These are phyloP conservation scores for Pediacus dermestoides DNA, from an alignment of 2,888 invertebrate species.

Conservation along the genomic window DNA sequence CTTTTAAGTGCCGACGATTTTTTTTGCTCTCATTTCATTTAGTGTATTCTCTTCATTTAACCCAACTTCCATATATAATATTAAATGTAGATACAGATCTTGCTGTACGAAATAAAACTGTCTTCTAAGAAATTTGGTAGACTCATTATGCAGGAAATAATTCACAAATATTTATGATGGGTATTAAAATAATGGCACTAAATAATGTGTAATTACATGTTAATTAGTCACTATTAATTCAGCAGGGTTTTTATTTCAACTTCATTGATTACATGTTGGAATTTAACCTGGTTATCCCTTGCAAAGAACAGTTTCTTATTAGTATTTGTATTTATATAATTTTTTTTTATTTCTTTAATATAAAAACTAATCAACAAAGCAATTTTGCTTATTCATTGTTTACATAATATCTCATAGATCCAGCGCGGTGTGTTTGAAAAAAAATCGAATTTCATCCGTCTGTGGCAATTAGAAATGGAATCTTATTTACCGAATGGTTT, in stretches of 20 bases:
- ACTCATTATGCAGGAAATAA: too few relatives aligned
- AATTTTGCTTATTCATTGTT: slow-evolving; percentile 7
- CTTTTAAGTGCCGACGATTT: slow-evolving; percentile 31
- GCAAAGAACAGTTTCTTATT: not conserved
- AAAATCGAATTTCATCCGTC: slow-evolving; percentile 4
- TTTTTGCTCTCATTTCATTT: slow-evolving; percentile 23
- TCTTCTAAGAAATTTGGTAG: too few relatives aligned
- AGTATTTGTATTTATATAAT: not conserved
- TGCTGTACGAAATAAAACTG: slow-evolving; percentile 5
- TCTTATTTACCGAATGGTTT: slow-evolving; percentile 4
- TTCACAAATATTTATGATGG: too few relatives aligned
- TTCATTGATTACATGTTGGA: too few relatives aligned
- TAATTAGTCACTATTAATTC: too few relatives aligned
- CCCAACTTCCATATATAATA: slow-evolving; percentile 20
- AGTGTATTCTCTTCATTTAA: too few relatives aligned
- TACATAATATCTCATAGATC: slow-evolving; percentile 6
- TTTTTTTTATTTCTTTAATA: not conserved
- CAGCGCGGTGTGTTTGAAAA: not conserved
- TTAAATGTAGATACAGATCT: not conserved
- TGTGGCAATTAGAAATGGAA: slow-evolving; percentile 3
- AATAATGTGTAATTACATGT: too few relatives aligned
- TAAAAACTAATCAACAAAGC: slow-evolving; percentile 6
- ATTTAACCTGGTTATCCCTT: too few relatives aligned
- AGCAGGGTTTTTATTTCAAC: too few relatives aligned
- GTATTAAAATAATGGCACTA: too few relatives aligned